These are phyloP conservation scores for Anguilla anguilla DNA, from an alignment of 2,797 vertebrate species.

Conservation along the genomic window DNA sequence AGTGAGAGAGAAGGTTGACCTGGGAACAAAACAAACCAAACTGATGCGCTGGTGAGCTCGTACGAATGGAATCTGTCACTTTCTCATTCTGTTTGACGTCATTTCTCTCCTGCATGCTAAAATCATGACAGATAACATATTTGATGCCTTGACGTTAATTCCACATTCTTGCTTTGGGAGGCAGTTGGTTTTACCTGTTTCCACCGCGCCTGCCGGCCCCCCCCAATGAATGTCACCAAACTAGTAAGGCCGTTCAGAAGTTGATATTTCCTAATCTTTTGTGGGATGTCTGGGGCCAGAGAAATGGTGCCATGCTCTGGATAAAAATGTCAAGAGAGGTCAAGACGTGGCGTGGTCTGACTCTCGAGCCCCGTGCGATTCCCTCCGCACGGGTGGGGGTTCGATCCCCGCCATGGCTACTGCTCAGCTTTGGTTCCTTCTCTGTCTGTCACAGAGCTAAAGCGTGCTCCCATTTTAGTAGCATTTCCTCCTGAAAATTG, in stretches of 20 bases:
- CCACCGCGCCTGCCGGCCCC: background rate
- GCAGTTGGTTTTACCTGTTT: conserved; percentile 2
- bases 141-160: background rate
- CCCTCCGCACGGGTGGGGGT: too few relatives aligned
- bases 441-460: background rate
- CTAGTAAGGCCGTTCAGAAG: background rate
- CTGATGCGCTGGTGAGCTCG: background rate
- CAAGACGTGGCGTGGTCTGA: background rate
- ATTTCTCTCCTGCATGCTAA: background rate
- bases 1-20: background rate
- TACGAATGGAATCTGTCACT: background rate
- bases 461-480: too few relatives aligned
- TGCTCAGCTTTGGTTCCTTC: background rate
- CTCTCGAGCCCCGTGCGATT: background rate
- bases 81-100: background rate
- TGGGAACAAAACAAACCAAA: background rate
- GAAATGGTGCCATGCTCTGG: background rate
- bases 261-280: background rate
- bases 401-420: too few relatives aligned
- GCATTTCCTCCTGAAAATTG: too few relatives aligned
- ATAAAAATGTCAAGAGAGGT: background rate
- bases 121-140: background rate
- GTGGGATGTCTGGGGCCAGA: background rate
- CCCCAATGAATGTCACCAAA: conserved; percentile 10
- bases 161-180: conserved; percentile 3